Percentiles rank a stretch among this genome's conserved stretches.
Evolutionary conservation across 2,113 vertebrate species (phyloP).

Genomic region (Callipepla squamata): DNA sequence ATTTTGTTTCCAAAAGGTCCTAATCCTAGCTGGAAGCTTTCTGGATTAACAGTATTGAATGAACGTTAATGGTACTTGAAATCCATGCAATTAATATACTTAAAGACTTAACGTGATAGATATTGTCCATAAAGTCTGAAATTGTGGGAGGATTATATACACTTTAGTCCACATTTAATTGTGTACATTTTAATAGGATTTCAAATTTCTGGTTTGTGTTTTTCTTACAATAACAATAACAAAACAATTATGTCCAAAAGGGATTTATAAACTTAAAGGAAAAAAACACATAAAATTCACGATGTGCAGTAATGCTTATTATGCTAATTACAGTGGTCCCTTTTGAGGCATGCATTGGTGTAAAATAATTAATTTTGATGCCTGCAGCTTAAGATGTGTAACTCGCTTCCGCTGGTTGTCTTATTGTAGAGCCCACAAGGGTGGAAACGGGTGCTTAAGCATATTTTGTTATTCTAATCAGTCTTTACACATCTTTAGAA

Average conservation of each 20-base stretch:
- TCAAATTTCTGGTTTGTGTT: conserved; percentile 14
- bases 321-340: conserved; percentile 57
- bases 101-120: conserved; percentile 18
- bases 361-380: conserved; percentile 68
- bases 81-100: conserved; percentile 55
- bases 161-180: background rate
- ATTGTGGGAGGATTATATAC: background rate
- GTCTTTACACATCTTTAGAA: conserved; percentile 12
- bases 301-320: conserved; percentile 43
- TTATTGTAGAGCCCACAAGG: conserved; percentile 38
- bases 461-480: conserved; percentile 45
- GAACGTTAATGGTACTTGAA: conserved; percentile 49
- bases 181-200: conserved; percentile 49
- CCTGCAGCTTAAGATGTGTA: conserved; percentile 49
- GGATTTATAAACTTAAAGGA: conserved; percentile 48
- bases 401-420: conserved; percentile 33
- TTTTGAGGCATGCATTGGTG: conserved; percentile 44
- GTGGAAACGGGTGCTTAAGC: conserved; percentile 25
- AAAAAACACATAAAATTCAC: conserved; percentile 27
- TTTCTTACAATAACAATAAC: conserved; percentile 47
- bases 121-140: conserved; percentile 48
- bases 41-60: conserved; percentile 41
- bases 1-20: conserved; percentile 54
- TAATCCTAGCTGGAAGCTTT: conserved; percentile 64
- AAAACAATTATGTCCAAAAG: conserved; percentile 5